Evolutionary conservation across 2,113 vertebrate genomes (phyloP).

Genomic region (Alligator mississippiensis): DNA sequence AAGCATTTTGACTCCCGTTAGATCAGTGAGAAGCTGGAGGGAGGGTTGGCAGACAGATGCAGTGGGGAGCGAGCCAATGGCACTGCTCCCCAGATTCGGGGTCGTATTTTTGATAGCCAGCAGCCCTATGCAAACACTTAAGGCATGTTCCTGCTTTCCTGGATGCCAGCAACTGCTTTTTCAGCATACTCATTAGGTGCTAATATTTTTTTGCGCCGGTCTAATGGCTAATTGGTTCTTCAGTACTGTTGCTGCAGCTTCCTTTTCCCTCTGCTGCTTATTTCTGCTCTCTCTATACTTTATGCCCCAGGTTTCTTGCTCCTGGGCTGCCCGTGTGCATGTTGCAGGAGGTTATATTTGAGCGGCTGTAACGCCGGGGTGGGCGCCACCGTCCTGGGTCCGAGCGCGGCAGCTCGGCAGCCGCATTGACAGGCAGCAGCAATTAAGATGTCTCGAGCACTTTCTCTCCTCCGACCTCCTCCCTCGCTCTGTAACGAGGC

Average conservation of each 20-base stretch:
- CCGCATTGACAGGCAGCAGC: background rate
- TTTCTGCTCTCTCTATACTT: background rate
- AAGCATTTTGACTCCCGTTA: conserved; percentile 36
- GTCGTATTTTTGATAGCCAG: background rate
- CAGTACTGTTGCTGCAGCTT: background rate
- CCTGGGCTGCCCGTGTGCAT: background rate
- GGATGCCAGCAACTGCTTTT: background rate
- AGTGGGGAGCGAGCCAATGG: background rate
- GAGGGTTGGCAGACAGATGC: conserved; percentile 37
- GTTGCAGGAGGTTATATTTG: background rate
- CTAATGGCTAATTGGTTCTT: background rate
- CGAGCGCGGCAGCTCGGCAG: background rate
- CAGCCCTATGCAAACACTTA: background rate
- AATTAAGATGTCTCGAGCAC: background rate
- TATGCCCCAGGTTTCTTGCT: background rate
- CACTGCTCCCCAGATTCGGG: accelerated
- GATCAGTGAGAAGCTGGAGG: conserved; percentile 28
- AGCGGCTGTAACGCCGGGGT: background rate
- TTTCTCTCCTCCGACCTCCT: background rate
- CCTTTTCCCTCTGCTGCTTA: background rate
- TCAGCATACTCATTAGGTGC: background rate
- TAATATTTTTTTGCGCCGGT: background rate
- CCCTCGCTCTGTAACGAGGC: background rate
- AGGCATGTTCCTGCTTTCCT: accelerated
- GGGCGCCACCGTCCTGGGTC: background rate